Evolutionary conservation across 2,797 vertebrate genomes (phyloP).

Genomic region (Sebastes cheni): DNA sequence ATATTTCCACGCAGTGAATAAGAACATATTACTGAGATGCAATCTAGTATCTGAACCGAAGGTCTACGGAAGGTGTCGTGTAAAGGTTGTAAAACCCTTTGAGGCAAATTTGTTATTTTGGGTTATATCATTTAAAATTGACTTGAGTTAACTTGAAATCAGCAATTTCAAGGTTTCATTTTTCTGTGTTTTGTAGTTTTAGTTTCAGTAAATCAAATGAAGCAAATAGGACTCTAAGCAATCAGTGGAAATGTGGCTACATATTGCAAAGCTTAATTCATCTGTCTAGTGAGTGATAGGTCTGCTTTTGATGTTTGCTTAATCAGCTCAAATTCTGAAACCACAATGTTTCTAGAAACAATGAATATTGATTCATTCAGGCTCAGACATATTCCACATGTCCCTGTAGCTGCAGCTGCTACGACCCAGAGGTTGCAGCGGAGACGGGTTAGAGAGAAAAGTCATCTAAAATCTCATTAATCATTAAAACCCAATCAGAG

Average conservation of each 20-base stretch:
- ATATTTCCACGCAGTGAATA: not conserved
- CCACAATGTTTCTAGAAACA: not conserved
- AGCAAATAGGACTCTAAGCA: not conserved
- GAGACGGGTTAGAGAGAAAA: constrained; percentile 32
- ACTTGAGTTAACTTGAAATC: not conserved
- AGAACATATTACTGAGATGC: not conserved
- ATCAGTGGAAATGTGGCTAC: not conserved
- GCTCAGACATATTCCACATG: not conserved
- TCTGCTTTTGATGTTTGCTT: constrained; percentile 6
- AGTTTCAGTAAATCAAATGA: not conserved
- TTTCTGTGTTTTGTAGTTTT: not conserved
- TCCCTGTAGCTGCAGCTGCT: constrained; percentile 6
- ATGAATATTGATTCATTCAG: constrained; percentile 16
- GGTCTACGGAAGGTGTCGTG: not conserved
- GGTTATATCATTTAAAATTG: not conserved
- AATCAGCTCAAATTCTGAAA: constrained; percentile 15
- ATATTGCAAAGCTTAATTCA: not conserved
- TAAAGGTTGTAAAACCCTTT: not conserved
- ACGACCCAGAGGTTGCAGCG: constrained; percentile 12
- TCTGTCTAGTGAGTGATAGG: not conserved
- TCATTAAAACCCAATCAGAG: constrained; percentile 69
- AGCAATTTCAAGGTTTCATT: not conserved
- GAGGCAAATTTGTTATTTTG: not conserved
- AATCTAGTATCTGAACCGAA: not conserved
- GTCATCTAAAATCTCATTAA: constrained; percentile 62